A percentile compares a stretch with the other conserved stretches of the same genome.
Evolutionary conservation across 2,113 vertebrate genomes (phyloP).

Genomic region (Cynopterus brachyotis): DNA sequence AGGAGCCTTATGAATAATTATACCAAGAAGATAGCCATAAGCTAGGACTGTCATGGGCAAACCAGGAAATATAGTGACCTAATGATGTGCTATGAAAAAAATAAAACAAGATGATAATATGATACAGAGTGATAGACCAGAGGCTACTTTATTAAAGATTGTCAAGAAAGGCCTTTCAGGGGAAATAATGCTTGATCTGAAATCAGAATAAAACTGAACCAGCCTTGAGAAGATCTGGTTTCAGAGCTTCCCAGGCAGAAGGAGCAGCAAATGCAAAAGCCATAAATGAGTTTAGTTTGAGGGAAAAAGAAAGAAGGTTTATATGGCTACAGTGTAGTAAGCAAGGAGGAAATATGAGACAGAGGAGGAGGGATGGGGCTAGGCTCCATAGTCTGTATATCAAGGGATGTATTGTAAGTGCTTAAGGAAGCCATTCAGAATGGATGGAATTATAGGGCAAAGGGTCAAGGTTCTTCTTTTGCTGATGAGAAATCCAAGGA

Average conservation of each 20-base stretch:
- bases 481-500: not conserved
- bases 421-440: not conserved
- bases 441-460: not conserved
- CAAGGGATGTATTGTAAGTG: not conserved
- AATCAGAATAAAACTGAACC: not conserved
- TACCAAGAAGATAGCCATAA: not conserved
- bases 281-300: not conserved
- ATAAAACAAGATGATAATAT: not conserved
- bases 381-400: not conserved
- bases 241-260: not conserved
- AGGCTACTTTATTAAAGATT: not conserved
- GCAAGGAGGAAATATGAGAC: not conserved
- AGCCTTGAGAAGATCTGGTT: not conserved
- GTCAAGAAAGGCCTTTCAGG: not conserved
- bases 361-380: not conserved
- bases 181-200: not conserved
- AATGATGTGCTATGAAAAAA: not conserved
- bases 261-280: not conserved
- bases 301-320: not conserved
- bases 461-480: not conserved
- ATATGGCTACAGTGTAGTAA: not conserved
- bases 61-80: not conserved
- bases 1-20: not conserved
- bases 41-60: not conserved
- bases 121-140: not conserved